Percentiles rank a stretch among this genome's conserved stretches.
These are phyloP conservation scores for Dolichoris vasculosae DNA, from an alignment of 1,140 invertebrate species.

Conservation along the genomic window DNA sequence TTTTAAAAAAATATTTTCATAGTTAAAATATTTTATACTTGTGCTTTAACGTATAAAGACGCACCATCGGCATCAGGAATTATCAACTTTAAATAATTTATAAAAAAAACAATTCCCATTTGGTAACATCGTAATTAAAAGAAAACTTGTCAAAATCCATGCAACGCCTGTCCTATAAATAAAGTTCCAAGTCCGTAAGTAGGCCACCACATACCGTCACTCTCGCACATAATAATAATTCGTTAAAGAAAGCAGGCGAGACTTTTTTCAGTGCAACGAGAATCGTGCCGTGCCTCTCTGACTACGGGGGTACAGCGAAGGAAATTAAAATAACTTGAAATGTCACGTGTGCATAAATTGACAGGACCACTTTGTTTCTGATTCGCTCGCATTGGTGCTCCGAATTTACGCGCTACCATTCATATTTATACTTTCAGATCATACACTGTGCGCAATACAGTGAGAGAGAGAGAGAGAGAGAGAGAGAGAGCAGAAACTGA, in stretches of 20 bases:
- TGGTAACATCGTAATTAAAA: not conserved
- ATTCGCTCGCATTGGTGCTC: not conserved
- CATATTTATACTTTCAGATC: not conserved
- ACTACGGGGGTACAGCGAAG: not conserved
- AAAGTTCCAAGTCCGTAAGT: conserved; percentile 31
- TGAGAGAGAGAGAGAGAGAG: too few species aligned
- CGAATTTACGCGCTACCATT: not conserved
- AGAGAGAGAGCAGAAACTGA: too few species aligned
- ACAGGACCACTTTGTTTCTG: not conserved
- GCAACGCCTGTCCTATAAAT: conserved; percentile 40
- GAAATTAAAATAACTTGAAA: conserved; percentile 7
- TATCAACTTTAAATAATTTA: not conserved
- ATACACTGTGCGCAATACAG: too few species aligned
- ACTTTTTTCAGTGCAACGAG: not conserved
- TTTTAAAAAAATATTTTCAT: too few species aligned
- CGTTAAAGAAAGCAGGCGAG: not conserved
- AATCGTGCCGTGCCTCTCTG: not conserved
- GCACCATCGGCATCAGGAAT: not conserved
- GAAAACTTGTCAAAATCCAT: conserved; percentile 17
- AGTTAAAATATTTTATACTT: not conserved
- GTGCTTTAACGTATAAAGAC: not conserved
- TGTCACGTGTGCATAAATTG: not conserved
- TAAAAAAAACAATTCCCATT: too few species aligned
- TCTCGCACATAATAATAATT: conserved; percentile 28
- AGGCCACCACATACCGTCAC: conserved; percentile 29